These are phyloP conservation scores for Leucoptera coffeella DNA, from an alignment of 2,888 invertebrate genomes.

Conservation along the genomic window DNA sequence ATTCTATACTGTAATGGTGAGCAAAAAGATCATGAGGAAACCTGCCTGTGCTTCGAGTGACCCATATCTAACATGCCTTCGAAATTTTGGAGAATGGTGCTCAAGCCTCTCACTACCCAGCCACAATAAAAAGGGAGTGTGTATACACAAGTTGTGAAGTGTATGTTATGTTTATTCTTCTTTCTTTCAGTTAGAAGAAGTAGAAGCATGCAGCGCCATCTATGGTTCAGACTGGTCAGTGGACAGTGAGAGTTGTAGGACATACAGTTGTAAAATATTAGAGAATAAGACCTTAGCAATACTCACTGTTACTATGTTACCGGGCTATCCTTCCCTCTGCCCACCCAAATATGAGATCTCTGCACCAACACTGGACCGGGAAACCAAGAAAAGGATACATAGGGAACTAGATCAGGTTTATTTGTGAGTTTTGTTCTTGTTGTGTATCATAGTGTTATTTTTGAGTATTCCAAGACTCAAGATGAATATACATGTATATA, in stretches of 20 bases:
- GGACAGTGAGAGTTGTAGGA: conserved; percentile 47
- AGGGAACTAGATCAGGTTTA: conserved; percentile 57
- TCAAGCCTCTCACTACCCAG: too few species aligned
- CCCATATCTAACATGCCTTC: too few species aligned
- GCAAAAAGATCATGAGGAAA: too few species aligned
- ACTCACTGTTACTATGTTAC: conserved; percentile 58
- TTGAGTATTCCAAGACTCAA: not conserved
- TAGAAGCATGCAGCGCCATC: conserved; percentile 66
- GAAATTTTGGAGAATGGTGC: too few species aligned
- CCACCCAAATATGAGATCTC: conserved; percentile 67
- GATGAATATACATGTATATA: not conserved
- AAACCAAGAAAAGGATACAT: conserved; percentile 50
- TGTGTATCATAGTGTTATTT: conserved; percentile 3
- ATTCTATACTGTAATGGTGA: too few species aligned
- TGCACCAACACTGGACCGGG: conserved; percentile 62
- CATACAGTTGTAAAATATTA: conserved; percentile 55
- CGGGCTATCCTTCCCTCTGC: conserved; percentile 56
- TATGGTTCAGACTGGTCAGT: conserved; percentile 63
- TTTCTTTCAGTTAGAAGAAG: conserved; percentile 59
- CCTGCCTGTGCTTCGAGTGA: too few species aligned
- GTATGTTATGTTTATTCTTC: too few species aligned
- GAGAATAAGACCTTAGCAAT: conserved; percentile 44
- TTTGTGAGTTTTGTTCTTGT: conserved; percentile 54
- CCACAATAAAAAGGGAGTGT: too few species aligned
- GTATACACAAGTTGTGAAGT: too few species aligned